Evolutionary conservation across 2,113 vertebrate species (phyloP).

Genomic region (Colaptes auratus): DNA sequence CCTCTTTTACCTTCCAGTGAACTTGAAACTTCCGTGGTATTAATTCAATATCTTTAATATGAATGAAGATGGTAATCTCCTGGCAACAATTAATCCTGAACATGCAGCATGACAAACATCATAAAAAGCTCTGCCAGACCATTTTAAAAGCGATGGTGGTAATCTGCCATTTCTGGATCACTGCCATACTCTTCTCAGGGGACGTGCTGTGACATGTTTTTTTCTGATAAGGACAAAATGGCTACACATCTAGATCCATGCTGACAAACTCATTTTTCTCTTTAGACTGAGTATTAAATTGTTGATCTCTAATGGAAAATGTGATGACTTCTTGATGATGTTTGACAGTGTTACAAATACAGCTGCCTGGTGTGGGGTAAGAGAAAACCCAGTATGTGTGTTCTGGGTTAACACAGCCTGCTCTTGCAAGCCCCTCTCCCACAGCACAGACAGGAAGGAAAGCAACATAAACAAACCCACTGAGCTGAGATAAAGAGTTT

Average conservation of each 20-base stretch:
- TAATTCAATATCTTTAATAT: constrained; percentile 28
- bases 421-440: too few relatives aligned
- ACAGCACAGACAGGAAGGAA: too few relatives aligned
- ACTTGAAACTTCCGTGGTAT: background rate
- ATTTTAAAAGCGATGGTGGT: background rate
- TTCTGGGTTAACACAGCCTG: too few relatives aligned
- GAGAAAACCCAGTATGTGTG: background rate
- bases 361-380: background rate
- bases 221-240: background rate
- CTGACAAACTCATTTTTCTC: constrained; percentile 18
- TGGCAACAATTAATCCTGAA: constrained; percentile 22
- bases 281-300: background rate
- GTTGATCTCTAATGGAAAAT: background rate
- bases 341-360: background rate
- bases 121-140: background rate
- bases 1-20: background rate
- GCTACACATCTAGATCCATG: background rate
- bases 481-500: too few relatives aligned
- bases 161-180: background rate
- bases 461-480: too few relatives aligned
- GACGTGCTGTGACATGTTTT: background rate
- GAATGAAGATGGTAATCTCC: constrained; percentile 22
- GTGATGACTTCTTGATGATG: background rate
- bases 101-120: background rate
- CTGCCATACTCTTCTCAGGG: background rate